These are phyloP conservation scores for Physocephala rufipes DNA, from an alignment of 2,888 invertebrate species.

Conservation along the genomic window DNA sequence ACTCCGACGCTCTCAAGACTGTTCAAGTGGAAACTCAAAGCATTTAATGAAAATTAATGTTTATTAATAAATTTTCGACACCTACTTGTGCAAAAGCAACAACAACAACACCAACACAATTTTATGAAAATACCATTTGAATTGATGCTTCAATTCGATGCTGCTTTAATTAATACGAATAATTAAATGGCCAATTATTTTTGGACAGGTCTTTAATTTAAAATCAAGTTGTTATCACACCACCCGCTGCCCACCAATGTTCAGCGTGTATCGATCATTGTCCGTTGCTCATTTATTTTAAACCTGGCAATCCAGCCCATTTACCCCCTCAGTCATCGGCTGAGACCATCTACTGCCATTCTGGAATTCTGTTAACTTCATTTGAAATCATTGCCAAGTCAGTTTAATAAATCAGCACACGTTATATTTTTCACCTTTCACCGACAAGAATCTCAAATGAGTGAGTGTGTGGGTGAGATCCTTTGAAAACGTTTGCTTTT, in stretches of 20 bases:
- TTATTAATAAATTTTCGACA: background rate
- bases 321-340: background rate
- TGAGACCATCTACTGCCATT: too few species aligned
- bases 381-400: too few species aligned
- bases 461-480: background rate
- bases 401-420: too few species aligned
- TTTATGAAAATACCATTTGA: background rate
- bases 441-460: background rate
- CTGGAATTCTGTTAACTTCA: too few species aligned
- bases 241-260: background rate
- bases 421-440: background rate
- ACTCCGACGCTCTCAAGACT: too few species aligned
- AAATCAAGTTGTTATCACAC: background rate
- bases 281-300: background rate
- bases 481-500: constrained; percentile 22
- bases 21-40: too few species aligned
- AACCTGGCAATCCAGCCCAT: background rate
- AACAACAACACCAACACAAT: background rate
- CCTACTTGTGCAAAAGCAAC: background rate
- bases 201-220: constrained; percentile 21
- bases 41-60: too few species aligned
- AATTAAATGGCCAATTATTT: constrained; percentile 28
- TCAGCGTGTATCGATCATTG: background rate
- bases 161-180: constrained; percentile 23
- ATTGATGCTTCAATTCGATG: constrained; percentile 4